Evolutionary conservation across 2,113 vertebrate species (phyloP), one percentile per base, ranked within the genome.

Genomic region (Isurus oxyrinchus): DNA sequence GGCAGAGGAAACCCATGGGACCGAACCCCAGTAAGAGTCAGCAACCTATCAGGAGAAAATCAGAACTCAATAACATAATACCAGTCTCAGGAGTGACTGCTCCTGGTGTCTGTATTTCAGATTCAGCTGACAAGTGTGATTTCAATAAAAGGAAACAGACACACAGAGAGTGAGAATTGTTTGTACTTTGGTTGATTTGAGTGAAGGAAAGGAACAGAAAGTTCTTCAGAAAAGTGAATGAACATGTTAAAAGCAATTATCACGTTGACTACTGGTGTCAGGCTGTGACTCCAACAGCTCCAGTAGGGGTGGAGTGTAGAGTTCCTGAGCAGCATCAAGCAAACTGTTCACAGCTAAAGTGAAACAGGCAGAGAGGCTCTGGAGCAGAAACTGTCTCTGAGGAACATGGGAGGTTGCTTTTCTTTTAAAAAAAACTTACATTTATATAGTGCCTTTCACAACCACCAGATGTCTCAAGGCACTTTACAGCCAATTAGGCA

Each of bases 161-260:
- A 84, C 81, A 5, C 23, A 40, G 5, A 35, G 27, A 27, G 88
- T n/a, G 61, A n/a, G 31, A 94, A n/a, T 91, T 35, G 31, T 19
- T 3, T 35, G 53, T 35, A 35, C 88, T 91, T 91, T 31, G 11
- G 31, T 61, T 27, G 1, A 40, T 23, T 40, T 63, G 90, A 40
- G 59, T 94, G 57, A 63, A 11, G 44, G 90, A n/a, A 93, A n/a
- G 90, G 90, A 63, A 63, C 59, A n/a, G 88, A n/a, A 59, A 59
- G 55, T 93, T 93, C 88, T 59, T 61, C 57, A 21, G 55, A 13
- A 63, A 93, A 93, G 90, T 93, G 59, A 93, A 63, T 35, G 59
- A 93, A n/a, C 55, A 94, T 63, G 90, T 93, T 61, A 35, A 35
- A 93, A 63, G 57, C 57, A 63, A 94, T 94, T 94, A 63, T 63